These are phyloP conservation scores for Dicaeum eximium DNA, from an alignment of 2,113 vertebrate genomes.

Conservation along the genomic window DNA sequence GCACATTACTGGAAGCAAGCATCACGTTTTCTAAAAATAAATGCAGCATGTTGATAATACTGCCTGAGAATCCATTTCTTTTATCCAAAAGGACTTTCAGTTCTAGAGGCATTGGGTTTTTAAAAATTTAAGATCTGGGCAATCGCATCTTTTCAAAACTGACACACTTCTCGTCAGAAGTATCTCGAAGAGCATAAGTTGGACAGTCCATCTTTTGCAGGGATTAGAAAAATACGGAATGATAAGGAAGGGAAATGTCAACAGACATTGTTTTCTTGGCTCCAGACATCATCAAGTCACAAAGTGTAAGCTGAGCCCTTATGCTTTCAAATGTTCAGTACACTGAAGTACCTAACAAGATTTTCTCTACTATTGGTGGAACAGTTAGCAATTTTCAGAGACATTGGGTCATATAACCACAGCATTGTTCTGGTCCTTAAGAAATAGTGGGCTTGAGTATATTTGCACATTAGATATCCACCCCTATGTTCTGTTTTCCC, in stretches of 20 bases:
- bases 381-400: not conserved
- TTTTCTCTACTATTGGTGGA: not conserved
- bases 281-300: not conserved
- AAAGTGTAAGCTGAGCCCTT: not conserved
- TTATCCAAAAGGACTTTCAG: not conserved
- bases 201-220: not conserved
- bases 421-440: not conserved
- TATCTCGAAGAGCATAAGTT: not conserved
- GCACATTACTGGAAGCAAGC: not conserved
- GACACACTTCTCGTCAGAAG: not conserved
- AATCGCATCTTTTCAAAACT: not conserved
- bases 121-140: not conserved
- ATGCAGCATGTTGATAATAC: not conserved
- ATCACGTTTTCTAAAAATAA: not conserved
- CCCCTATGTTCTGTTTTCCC: not conserved
- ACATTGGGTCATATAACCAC: not conserved
- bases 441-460: not conserved
- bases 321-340: not conserved
- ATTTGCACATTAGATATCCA: not conserved
- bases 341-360: not conserved
- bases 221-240: not conserved
- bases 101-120: not conserved
- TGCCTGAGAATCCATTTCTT: not conserved
- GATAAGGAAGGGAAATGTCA: not conserved
- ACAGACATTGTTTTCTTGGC: not conserved